These are phyloP conservation scores for Pogonognathellus flavescens DNA, from an alignment of 1,140 invertebrate species.

Conservation along the genomic window DNA sequence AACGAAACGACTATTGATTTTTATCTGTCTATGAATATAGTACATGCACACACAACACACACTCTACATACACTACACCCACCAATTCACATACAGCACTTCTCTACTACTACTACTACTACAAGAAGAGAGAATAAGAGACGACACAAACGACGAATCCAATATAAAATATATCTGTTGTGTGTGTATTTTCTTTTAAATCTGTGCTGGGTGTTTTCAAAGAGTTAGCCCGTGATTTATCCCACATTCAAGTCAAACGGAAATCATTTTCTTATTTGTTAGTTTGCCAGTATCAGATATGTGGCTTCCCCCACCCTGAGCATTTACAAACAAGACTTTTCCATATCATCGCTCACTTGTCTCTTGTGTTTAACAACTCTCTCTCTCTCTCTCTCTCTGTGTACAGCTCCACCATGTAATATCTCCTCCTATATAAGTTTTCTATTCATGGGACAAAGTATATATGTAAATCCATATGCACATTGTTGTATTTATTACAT, in stretches of 20 bases:
- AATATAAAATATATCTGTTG: too few relatives aligned
- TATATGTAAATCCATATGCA: too few relatives aligned
- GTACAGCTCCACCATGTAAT: not conserved
- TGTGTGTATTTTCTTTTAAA: not conserved
- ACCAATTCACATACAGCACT: not conserved
- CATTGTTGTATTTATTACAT: too few relatives aligned
- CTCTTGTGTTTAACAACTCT: not conserved
- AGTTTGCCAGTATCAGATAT: not conserved
- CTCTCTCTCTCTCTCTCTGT: not conserved
- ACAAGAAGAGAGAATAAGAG: not conserved
- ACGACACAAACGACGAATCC: too few relatives aligned
- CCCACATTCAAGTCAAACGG: not conserved
- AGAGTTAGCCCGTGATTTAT: constrained; percentile 8
- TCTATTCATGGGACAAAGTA: too few relatives aligned
- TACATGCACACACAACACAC: not conserved
- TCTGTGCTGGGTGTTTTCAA: not conserved
- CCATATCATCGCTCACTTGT: too few relatives aligned
- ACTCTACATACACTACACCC: not conserved
- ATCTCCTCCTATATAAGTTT: not conserved
- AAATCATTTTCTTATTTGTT: constrained; percentile 14
- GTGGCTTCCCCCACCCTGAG: not conserved
- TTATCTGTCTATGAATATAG: constrained; percentile 18
- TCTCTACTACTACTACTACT: not conserved
- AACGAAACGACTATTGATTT: constrained; percentile 42
- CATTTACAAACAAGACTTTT: not conserved